A percentile compares a stretch with the other conserved stretches of the same genome.
Conservation (phyloP, 2,797 vertebrate genomes). For the Gymnopithys bicolor region DNA sequence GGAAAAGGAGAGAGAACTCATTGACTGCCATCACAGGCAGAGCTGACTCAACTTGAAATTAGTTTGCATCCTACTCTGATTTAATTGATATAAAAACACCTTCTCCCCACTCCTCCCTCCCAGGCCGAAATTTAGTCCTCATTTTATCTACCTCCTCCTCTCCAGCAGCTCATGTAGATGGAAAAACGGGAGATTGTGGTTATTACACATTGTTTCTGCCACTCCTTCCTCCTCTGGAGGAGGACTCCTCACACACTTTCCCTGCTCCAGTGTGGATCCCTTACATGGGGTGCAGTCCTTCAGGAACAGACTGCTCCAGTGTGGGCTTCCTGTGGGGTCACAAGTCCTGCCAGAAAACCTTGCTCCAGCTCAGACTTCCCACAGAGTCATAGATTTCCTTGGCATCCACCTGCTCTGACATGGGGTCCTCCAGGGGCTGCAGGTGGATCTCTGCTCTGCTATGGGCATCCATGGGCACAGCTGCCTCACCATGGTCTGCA, state of each 20-base stretch:
- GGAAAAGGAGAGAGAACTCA: neutral
- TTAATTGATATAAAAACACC: neutral
- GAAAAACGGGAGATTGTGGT: neutral
- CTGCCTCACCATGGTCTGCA: neutral
- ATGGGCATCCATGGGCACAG: neutral
- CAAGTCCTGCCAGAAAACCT: neutral
- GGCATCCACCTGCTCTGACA: neutral
- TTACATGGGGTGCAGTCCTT: neutral
- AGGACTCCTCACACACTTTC: neutral
- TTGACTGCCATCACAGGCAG: neutral
- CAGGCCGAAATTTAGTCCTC: neutral
- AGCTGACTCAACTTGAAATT: neutral
- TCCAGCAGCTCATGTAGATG: fast-evolving
- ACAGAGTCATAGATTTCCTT: neutral
- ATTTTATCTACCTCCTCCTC: neutral
- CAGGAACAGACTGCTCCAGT: neutral
- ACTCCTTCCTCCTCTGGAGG: neutral
- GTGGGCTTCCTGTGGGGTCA: no score
- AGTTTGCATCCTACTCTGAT: neutral
- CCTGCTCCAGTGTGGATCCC: neutral
- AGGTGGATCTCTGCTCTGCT: neutral
- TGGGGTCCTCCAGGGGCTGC: neutral
- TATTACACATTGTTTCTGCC: neutral
- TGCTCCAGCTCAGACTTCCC: neutral
- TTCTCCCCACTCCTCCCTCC: fast-evolving